These are phyloP conservation scores for Cynopterus sphinx DNA, from an alignment of 2,797 vertebrate genomes.

Conservation along the genomic window DNA sequence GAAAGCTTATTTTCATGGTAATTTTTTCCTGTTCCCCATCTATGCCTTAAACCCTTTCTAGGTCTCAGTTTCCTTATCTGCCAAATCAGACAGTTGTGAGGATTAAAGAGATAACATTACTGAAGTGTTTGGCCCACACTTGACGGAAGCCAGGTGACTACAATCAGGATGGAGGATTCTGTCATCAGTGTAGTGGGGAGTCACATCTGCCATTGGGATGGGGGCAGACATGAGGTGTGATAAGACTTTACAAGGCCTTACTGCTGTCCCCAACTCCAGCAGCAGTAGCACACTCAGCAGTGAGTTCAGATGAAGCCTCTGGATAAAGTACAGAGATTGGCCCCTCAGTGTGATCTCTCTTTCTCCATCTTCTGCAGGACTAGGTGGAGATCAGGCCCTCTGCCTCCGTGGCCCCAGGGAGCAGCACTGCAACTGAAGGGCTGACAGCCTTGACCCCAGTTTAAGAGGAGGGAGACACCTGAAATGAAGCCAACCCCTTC, in stretches of 20 bases:
- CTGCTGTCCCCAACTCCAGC: background rate
- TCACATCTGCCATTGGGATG: background rate
- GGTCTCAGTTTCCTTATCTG: background rate
- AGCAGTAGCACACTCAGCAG: background rate
- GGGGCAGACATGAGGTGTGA: background rate
- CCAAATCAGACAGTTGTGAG: background rate
- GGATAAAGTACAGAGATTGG: background rate
- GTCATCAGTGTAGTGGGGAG: background rate
- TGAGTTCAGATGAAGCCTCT: background rate
- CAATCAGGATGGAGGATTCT: background rate
- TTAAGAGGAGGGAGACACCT: background rate
- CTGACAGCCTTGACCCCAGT: background rate
- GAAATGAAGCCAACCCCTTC: background rate
- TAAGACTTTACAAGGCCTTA: background rate
- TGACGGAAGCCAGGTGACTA: background rate
- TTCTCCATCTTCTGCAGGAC: background rate
- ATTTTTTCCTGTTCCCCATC: background rate
- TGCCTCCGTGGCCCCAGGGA: background rate
- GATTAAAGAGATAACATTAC: background rate
- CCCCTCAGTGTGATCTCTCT: background rate
- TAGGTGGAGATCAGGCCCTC: background rate
- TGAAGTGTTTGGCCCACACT: background rate
- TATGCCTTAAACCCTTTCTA: background rate
- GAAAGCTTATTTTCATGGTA: background rate
- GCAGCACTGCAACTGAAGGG: background rate